Evolutionary conservation across 2,888 invertebrate genomes (phyloP), one percentile per base, ranked within the genome.

Genomic region (Xestia rhomboidea): DNA sequence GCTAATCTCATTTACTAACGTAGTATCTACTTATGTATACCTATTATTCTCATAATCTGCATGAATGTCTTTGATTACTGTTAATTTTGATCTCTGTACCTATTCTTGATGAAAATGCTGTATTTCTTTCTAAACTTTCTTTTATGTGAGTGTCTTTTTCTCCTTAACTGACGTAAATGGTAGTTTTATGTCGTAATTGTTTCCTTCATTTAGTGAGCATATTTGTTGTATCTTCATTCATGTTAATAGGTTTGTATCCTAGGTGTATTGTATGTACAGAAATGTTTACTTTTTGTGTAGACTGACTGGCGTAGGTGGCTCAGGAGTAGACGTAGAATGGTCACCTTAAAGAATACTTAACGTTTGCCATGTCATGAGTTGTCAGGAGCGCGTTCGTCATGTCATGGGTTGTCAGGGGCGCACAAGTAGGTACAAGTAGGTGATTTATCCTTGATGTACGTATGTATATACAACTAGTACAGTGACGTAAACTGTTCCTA

Each of bases 191-290:
- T 77, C 44, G 41, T 49, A 60, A 79, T 71, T 68, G 64, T 82
- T 77, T 69, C 60, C 44, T 70, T 85, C 76, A 63, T 67, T 72
- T 73, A 51, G 57, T 68, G 72, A 75, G 73, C 68, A 81, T 87
- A 73, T 75, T 87, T 77, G 77, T 87, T 85, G 66, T 85, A 64
- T 71, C 72, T 76, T 79, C 76, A 76, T 88, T 82, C 71, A 77
- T 88, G 88, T 88, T 89, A 83, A 82, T 89, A 88, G 88, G 89
- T 88, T 88, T 82, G 86, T 88, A 86, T 86, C 71, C 70, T 88
- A 80, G 80, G 71, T 82, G 72, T 88, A 87, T 81, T 81, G 69
- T 83, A 73, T 80, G 82, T 82, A 73, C 75, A 66, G 68, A 73
- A 76, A 70, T 72, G 68, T 77, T 86, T 73, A 77, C 64, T 77